Conservation (phyloP, 2,113 vertebrate species). For the Gopherus flavomarginatus region DNA sequence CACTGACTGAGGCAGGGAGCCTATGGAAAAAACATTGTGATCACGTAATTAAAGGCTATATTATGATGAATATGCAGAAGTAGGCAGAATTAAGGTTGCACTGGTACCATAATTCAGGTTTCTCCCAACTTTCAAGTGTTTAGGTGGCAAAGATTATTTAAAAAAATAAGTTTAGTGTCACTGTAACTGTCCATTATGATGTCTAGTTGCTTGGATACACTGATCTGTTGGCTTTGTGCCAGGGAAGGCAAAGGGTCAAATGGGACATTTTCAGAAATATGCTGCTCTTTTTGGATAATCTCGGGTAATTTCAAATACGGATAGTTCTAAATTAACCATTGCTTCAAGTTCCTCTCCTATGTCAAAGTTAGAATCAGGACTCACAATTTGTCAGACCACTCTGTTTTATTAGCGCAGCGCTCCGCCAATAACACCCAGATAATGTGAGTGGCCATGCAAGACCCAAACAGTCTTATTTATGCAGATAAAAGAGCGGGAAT, state of each 20-base stretch:
- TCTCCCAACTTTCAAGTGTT: neutral
- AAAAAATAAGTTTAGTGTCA: neutral
- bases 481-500: too few relatives aligned
- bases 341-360: neutral
- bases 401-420: too few relatives aligned
- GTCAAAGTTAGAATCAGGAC: too few relatives aligned
- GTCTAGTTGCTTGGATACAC: neutral
- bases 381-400: too few relatives aligned
- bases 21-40: neutral
- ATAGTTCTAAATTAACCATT: neutral
- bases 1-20: neutral
- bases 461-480: too few relatives aligned
- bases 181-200: neutral
- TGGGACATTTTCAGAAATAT: neutral
- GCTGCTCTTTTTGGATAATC: too few relatives aligned
- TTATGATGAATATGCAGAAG: rapidly evolving
- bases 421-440: too few relatives aligned
- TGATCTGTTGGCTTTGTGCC: neutral
- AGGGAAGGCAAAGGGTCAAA: neutral
- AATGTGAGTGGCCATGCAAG: too few relatives aligned
- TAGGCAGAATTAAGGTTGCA: neutral
- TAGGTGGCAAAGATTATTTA: neutral
- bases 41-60: neutral
- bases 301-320: neutral
- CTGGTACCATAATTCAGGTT: neutral